phyloP scores from a whole-genome alignment of 1,140 invertebrate species.

The Heliconius hermathena region DNA sequence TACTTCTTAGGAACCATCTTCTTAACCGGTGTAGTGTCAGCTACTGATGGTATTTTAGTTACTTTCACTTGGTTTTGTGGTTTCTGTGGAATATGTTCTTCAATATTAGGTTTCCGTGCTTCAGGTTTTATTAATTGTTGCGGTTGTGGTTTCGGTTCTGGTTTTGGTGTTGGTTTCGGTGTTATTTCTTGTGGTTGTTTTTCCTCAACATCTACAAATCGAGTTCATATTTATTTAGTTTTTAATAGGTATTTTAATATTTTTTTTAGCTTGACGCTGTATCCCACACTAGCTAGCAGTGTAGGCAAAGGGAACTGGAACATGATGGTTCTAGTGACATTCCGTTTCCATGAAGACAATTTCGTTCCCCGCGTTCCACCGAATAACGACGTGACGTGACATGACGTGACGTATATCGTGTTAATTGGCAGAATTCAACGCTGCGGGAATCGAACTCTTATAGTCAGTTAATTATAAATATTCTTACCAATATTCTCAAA shows the following conservation, averaged over 20 bases:
- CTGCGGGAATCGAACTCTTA: neutral
- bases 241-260: neutral
- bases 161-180: neutral
- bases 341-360: neutral
- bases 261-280: neutral
- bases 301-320: neutral
- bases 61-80: constrained; percentile 25
- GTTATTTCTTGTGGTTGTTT: too few species aligned
- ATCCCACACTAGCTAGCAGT: neutral
- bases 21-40: neutral
- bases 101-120: neutral
- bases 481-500: neutral
- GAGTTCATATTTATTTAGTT: neutral
- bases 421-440: neutral
- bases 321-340: too few species aligned
- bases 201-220: neutral
- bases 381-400: too few species aligned
- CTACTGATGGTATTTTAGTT: neutral
- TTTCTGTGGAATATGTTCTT: neutral
- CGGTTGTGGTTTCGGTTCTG: neutral
- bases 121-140: neutral
- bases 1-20: constrained; percentile 41
- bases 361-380: neutral
- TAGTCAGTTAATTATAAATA: neutral
- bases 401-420: too few species aligned